These are phyloP conservation scores for Patella depressa DNA, from an alignment of 2,888 invertebrate species.

Conservation along the genomic window DNA sequence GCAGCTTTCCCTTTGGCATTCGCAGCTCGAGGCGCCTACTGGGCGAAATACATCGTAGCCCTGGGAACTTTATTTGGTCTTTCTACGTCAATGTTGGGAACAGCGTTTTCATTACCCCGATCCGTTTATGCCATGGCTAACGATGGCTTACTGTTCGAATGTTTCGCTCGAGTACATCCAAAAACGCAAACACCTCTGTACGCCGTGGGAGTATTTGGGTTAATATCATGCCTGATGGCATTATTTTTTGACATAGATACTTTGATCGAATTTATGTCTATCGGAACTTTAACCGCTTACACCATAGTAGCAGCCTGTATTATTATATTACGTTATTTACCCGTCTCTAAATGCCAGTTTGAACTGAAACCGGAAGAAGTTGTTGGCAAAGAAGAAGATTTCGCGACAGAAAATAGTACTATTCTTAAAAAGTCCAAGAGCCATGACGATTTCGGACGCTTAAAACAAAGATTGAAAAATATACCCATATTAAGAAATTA, in stretches of 20 bases:
- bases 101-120: constrained; percentile 86
- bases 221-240: constrained; percentile 77
- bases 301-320: constrained; percentile 93
- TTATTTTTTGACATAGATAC: constrained; percentile 89
- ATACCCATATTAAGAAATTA: constrained; percentile 82
- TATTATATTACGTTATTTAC: constrained; percentile 85
- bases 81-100: constrained; percentile 77
- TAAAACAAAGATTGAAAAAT: constrained; percentile 81
- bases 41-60: constrained; percentile 68
- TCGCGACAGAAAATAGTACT: constrained; percentile 49
- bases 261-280: constrained; percentile 94
- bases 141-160: constrained; percentile 86
- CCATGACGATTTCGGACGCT: constrained; percentile 78
- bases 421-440: constrained; percentile 67
- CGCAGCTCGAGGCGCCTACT: constrained; percentile 55
- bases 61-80: constrained; percentile 67
- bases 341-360: constrained; percentile 66
- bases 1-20: constrained; percentile 68
- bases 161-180: constrained; percentile 79
- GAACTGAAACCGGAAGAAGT: constrained; percentile 63
- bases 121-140: constrained; percentile 92
- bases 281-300: constrained; percentile 93
- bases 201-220: constrained; percentile 64
- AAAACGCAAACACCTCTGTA: constrained; percentile 78
- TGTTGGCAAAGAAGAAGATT: constrained; percentile 31